Base-by-base conservation (phyloP, 2,797 vertebrate genomes). In the Ctenochaetus hawaiiensis region DNA sequence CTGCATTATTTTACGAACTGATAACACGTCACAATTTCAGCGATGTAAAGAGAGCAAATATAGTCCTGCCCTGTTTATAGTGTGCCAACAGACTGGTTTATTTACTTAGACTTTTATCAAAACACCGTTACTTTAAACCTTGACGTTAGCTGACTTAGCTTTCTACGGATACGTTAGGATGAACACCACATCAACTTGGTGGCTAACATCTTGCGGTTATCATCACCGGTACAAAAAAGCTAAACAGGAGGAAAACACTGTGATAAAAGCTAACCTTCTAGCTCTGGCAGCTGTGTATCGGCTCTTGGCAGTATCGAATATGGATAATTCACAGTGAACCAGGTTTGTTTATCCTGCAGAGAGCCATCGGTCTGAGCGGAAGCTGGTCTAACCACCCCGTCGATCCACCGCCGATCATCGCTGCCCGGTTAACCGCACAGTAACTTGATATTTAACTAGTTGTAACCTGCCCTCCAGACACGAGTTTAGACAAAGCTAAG, bases 391-490 rank as follows among this genome's bases (percentile, higher is more conserved):
- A 30, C 0, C 6, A n/a, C 12, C 54, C 18, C 5, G 39, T 1
- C 9, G 2, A 4, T n/a, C n/a, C 34, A 7, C 9, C 23, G 12
- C 8, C 43, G 41, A 34, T 73, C 80, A 88, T 83, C 0, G 5
- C 48, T 45, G 9, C 8, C 2, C 54, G 5, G 34, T 9, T 12
- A 22, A 22, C n/a, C 16, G 8, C 10, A 23, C 44, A 12, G 14
- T 8, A 2, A 41, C 3, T 17, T 9, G 39, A 41, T 41, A 41
- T 9, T 41, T 12, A 41, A 2, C 14, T 22, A 3, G 17, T 0
- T 9, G 23, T 3, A 3, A 12, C 2, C 17, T 1, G 1, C 0
- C 12, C 14, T 0, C 10, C 0, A 17, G 0, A 0, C 0, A 13
- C 0, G 0, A 5, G 11, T 0, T 30, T 0, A 2, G 1, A 71